Base-by-base conservation (phyloP, 2,888 invertebrate genomes). In the Conchocele bisecta region DNA sequence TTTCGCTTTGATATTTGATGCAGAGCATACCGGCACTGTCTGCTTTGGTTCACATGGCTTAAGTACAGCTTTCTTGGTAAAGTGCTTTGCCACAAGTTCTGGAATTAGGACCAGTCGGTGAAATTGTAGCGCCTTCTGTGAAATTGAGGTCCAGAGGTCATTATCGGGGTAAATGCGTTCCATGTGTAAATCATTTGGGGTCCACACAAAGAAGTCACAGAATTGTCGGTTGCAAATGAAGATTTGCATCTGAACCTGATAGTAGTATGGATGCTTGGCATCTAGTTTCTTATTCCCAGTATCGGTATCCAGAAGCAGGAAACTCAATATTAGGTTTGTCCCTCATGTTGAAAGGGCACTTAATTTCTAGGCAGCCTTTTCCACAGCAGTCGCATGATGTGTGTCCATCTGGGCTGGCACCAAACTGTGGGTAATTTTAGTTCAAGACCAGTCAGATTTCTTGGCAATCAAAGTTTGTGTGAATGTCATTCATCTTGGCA, bases 171-270 rank as follows among this genome's bases (percentile, higher is more conserved):
- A 13, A 15, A 77, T 67, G 17, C 66, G 1, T 28, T 72, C 76
- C 20, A 56, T 37, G 26, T 63, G 58, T 22, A 54, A 17, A 2
- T 54, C 48, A 24, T 50, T 48, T 17, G 51, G 65, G 17, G 35
- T 56, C 74, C 74, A 79, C 2, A 75, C 65, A 59, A 72, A 54
- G 70, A 75, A 75, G 57, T 80, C 59, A 61, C 71, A 74, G n/a
- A 44, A 26, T 9, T 51, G 31, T 11, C 7, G 22, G 5, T 51
- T 20, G 15, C 42, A 35, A 5, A 59, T 3, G 26, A 39, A 42
- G 11, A 75, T 26, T 29, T 71, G 72, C 13, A 58, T 61, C 37
- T 77, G 75, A 11, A 80, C 51, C 51, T 77, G 75, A 39, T 53
- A 63, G 31, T 70, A 73, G 42, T 73, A 72, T 1, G 46, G 51